Percentiles rank a stretch among this genome's conserved stretches.
phyloP scores from a whole-genome alignment of 1,140 invertebrate genomes.

The Philotrypesis tridentata region DNA sequence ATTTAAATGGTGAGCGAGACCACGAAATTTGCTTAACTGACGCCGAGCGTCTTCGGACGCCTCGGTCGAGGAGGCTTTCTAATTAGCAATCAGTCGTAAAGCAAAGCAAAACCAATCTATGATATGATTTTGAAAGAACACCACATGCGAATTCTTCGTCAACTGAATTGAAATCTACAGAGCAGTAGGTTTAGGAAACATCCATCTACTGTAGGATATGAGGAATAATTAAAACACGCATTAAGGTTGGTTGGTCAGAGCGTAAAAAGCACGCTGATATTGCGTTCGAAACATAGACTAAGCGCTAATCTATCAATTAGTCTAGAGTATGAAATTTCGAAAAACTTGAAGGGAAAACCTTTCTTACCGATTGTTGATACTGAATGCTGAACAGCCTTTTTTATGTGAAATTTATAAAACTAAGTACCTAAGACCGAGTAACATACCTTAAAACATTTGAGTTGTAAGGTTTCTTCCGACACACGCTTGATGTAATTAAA shows the following conservation, averaged over 20 bases:
- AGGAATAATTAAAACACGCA: conserved; percentile 3
- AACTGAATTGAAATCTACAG: background rate
- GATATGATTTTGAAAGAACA: conserved; percentile 6
- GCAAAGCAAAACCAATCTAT: background rate
- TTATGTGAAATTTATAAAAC: conserved; percentile 23
- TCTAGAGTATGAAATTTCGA: background rate
- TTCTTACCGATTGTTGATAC: conserved; percentile 9
- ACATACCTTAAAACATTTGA: background rate
- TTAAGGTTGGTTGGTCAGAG: background rate
- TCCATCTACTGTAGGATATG: background rate
- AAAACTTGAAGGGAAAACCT: background rate
- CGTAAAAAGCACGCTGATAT: background rate
- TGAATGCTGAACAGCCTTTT: background rate
- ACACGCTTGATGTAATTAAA: conserved; percentile 51
- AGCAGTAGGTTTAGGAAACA: conserved; percentile 2
- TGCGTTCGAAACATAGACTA: background rate
- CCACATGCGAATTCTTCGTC: conserved; percentile 3
- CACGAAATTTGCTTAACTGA: conserved; percentile 21
- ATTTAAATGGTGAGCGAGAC: conserved; percentile 43
- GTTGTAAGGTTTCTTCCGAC: conserved; percentile 15
- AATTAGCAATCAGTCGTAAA: conserved; percentile 24
- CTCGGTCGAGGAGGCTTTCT: conserved; percentile 15
- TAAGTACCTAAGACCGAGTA: conserved; percentile 1
- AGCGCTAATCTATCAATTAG: background rate
- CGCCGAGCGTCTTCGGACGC: conserved; percentile 39